A percentile compares a stretch with the other conserved stretches of the same genome.
phyloP scores from a whole-genome alignment of 2,113 vertebrate species.

The cattle (Bos taurus) region DNA sequence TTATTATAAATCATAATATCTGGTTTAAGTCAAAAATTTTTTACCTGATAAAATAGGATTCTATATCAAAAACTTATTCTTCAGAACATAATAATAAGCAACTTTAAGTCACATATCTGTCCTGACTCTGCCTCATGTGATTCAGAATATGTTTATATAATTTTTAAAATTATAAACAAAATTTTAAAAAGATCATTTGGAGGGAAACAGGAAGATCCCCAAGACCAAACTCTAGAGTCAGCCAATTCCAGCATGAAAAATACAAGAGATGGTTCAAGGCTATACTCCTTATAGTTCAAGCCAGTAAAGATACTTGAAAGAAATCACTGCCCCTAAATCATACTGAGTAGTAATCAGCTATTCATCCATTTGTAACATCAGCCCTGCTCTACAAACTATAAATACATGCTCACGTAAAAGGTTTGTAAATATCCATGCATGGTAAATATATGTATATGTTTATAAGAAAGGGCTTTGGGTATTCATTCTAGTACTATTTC shows the following conservation, averaged over 20 bases:
- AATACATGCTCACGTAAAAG: neutral
- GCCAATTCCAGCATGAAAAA: neutral
- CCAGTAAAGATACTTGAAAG: neutral
- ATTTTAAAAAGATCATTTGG: neutral
- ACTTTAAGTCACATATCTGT: neutral
- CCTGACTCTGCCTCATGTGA: neutral
- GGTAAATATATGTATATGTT: neutral
- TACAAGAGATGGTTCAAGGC: neutral
- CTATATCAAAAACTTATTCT: neutral
- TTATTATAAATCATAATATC: neutral
- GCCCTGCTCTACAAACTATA: neutral
- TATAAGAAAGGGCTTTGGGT: neutral
- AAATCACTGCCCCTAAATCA: neutral
- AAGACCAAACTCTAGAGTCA: neutral
- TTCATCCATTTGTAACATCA: neutral
- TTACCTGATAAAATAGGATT: neutral
- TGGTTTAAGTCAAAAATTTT: neutral
- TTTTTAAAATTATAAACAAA: neutral
- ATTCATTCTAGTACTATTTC: neutral
- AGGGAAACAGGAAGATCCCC: neutral
- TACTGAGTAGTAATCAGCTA: neutral
- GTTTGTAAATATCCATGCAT: neutral
- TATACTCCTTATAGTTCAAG: neutral
- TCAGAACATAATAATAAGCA: neutral
- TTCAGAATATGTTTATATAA: neutral